These are phyloP conservation scores for Chloroceryle aenea DNA, from an alignment of 2,113 vertebrate genomes.

Conservation along the genomic window DNA sequence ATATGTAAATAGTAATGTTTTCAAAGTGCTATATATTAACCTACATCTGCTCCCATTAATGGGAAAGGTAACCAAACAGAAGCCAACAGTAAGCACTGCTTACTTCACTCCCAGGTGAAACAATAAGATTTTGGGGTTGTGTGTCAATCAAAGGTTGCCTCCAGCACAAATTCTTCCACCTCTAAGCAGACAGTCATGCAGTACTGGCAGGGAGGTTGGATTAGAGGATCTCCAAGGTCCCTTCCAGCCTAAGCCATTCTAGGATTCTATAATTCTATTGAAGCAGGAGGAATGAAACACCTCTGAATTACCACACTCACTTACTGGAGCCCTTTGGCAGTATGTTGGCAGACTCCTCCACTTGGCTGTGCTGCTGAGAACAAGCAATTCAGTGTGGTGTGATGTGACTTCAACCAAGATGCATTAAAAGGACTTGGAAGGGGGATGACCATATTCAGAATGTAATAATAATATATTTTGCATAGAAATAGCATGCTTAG, in stretches of 20 bases:
- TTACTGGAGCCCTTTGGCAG: background rate
- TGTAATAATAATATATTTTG: background rate
- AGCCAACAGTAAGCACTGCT: background rate
- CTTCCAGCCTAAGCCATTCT: no score
- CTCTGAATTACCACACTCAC: background rate
- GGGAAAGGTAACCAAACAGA: background rate
- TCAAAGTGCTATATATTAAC: background rate
- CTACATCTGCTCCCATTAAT: background rate
- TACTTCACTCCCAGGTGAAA: background rate
- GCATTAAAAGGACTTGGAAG: background rate
- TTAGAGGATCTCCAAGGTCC: no score
- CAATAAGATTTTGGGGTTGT: background rate
- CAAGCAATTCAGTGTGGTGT: background rate
- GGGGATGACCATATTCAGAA: background rate
- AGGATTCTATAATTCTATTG: background rate
- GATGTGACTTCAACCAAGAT: background rate
- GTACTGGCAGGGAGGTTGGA: no score
- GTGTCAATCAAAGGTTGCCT: conserved; percentile 7
- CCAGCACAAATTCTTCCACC: background rate
- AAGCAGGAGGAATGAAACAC: background rate
- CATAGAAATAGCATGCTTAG: background rate
- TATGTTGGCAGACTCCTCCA: background rate
- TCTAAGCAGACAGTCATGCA: background rate
- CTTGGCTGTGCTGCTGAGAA: background rate
- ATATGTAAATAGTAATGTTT: background rate